Base-by-base conservation (phyloP, 2,888 invertebrate species). In the Drosophila anceps region DNA sequence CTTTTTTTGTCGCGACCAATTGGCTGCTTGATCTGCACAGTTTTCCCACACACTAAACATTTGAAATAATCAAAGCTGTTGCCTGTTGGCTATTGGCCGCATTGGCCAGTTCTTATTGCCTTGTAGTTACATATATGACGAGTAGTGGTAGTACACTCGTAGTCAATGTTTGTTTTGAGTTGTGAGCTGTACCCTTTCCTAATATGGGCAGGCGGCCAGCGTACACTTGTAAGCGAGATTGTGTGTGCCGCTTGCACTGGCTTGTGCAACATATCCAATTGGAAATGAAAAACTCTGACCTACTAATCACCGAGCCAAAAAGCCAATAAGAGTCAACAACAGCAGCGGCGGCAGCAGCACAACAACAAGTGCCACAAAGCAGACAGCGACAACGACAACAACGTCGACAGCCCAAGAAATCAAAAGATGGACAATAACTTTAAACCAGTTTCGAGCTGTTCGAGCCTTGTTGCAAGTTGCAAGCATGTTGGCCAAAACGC, bases 361-460 rank as follows among this genome's bases (percentile, higher is more conserved):
- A 82, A 37, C 79, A 66, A 39, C 71, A 64, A 58, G 82, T 81
- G 83, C 81, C 82, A 74, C 77, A 80, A 61, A 80, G 73, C 76
- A 71, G 66, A 76, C 82, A 82, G 58, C 79, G 76, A 66, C 81
- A 83, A 13, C 84, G 79, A 37, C 54, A 60, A 67, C 84, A 82
- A 44, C 64, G 60, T 74, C 80, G 84, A 84, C 84, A 84, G 87
- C 80, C 80, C 81, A 85, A 85, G 86, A 85, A 81, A 71, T 83
- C 88, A 88, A 90, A 86, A 90, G 88, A 90, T 90, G 90, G 90
- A 86, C 90, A 90, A 86, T 90, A 88, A 83, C 84, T 86, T 83
- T 83, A 86, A 86, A 86, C 86, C 88, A 90, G 90, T 86, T 78
- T 75, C 77, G 69, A 54, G 69, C 73, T 68, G 76, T 73, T 77